These are phyloP conservation scores for Melanotaenia boesemani DNA, from an alignment of 2,797 vertebrate genomes.

Conservation along the genomic window DNA sequence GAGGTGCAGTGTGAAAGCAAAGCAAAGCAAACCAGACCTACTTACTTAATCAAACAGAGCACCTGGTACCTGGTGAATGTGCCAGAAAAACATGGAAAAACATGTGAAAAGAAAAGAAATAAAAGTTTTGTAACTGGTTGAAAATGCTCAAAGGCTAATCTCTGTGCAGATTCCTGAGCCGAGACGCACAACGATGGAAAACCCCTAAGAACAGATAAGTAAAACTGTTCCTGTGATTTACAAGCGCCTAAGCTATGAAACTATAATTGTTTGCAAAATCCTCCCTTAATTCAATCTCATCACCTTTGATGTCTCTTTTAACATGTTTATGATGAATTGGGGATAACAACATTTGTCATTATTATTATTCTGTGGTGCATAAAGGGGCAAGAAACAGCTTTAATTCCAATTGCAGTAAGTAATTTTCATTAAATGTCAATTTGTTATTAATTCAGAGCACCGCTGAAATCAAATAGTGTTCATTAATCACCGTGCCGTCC, in stretches of 20 bases:
- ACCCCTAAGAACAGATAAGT: conserved; percentile 37
- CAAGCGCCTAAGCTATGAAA: conserved; percentile 54
- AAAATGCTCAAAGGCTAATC: too few relatives aligned
- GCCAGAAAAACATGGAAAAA: too few relatives aligned
- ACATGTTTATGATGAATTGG: conserved; percentile 74
- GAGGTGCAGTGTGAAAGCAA: too few relatives aligned
- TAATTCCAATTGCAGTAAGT: conserved; percentile 86
- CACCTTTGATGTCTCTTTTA: conserved; percentile 76
- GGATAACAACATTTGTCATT: conserved; percentile 76
- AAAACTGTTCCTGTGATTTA: conserved; percentile 41
- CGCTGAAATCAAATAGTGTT: conserved; percentile 88
- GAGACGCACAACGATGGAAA: conserved; percentile 32
- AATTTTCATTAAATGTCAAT: conserved; percentile 91
- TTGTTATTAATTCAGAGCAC: conserved; percentile 90
- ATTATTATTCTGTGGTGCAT: conserved; percentile 70
- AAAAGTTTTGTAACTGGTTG: too few relatives aligned
- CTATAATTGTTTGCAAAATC: conserved; percentile 68
- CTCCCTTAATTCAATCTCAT: conserved; percentile 65
- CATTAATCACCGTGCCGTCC: conserved; percentile 89
- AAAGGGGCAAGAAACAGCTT: conserved; percentile 76
- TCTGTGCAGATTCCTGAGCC: too few relatives aligned
- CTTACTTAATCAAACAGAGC: too few relatives aligned
- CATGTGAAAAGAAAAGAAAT: too few relatives aligned
- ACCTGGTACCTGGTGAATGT: too few relatives aligned
- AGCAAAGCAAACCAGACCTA: too few relatives aligned